Evolutionary conservation across 2,888 invertebrate species (phyloP), one percentile per base, ranked within the genome.

Genomic region (Meteorus cinctellus): DNA sequence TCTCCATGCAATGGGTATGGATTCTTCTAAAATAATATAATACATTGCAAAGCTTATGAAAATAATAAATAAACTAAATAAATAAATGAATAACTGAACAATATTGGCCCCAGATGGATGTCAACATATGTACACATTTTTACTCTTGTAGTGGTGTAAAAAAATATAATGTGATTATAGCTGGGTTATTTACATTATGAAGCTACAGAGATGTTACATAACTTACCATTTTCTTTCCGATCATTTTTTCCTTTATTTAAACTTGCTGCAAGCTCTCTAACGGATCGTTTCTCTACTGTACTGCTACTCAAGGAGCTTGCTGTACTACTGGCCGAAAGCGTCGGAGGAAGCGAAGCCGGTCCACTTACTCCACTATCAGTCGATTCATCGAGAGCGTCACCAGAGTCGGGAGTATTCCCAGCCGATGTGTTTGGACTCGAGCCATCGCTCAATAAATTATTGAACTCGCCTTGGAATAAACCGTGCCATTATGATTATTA

Each of bases 351-450:
- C 1, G 89, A 89, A 12, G 89, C 89, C 3, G 89, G 89, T 5
- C 89, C 89, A 72, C 89, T 89, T 29, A 89, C 88, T 59, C 90
- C 90, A 66, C 90, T 90, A 79, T 90, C 90, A 10, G 89, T 90
- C 16, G 91, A 91, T 83, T 92, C 92, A 80, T 92, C 92, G 63
- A 92, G 86, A 19, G 92, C 91, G 80, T 93, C 92, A 0, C 92
- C 92, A 2, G 92, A 92, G 85, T 93, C 93, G 5, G 93, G 92
- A 19, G 93, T 93, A 82, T 93, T 92, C 8, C 92, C 92, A 19
- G 92, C 92, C n/a, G 92, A 92, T 73, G 92, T 92, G 81, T 91
- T 92, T 19, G 93, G 92, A 78, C 92, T 92, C 19, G 92, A 92
- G 45, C 92, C 92, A 82, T 93, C 92, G 83, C 92, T 92, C 73